These are phyloP conservation scores for Epizoanthus stellaris DNA, from an alignment of 92 coral and sea anemone genomes.

Conservation along the genomic window DNA sequence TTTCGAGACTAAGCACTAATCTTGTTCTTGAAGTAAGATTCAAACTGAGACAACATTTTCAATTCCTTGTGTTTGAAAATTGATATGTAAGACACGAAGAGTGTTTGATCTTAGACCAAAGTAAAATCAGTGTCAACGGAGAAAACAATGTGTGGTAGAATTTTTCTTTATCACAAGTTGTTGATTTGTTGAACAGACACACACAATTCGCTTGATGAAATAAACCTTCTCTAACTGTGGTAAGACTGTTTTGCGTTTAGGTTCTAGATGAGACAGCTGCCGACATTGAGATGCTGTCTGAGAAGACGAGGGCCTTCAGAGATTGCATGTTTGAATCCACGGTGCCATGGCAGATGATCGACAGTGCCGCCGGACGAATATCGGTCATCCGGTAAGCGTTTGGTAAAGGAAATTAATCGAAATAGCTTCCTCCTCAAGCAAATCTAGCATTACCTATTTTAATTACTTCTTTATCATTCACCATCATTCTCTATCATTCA, in stretches of 20 bases:
- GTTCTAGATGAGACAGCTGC: conserved; percentile 70
- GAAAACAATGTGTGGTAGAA: too few relatives aligned
- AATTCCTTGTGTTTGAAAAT: too few relatives aligned
- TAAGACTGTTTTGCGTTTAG: conserved; percentile 26
- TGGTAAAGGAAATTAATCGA: background rate
- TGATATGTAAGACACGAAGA: too few relatives aligned
- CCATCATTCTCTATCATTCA: background rate
- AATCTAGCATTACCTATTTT: too few relatives aligned
- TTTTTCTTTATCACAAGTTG: too few relatives aligned
- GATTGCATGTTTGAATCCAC: conserved; percentile 84
- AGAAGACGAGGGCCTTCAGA: conserved; percentile 70
- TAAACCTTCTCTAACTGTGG: background rate
- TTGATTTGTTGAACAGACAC: too few relatives aligned
- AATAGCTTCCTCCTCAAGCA: background rate
- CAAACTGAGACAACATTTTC: too few relatives aligned
- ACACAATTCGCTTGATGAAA: background rate
- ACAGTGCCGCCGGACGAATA: conserved; percentile 95
- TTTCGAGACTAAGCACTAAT: too few relatives aligned
- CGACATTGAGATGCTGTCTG: conserved; percentile 62
- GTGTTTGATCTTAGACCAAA: too few relatives aligned
- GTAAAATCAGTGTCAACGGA: too few relatives aligned
- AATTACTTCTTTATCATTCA: background rate
- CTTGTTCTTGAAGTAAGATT: too few relatives aligned
- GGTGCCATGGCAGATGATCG: conserved; percentile 92
- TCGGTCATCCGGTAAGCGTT: conserved; percentile 75